Evolutionary conservation across 1,140 invertebrate species (phyloP), one percentile per base, ranked within the genome.

Genomic region (Musca domestica): DNA sequence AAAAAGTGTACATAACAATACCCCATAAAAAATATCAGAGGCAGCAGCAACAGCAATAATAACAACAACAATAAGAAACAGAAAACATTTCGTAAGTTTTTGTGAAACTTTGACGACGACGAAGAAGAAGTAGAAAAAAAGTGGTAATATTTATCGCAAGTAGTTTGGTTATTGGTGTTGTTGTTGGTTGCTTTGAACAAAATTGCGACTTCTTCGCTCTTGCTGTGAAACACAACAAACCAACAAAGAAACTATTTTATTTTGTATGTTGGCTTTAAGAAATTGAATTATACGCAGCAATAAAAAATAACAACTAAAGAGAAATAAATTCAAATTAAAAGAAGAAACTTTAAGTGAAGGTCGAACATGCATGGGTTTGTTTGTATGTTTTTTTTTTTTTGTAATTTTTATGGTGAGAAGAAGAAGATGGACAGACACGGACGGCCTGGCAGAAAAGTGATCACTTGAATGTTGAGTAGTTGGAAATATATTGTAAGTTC

Each of bases 321-420:
- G 12, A 19, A 20, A 51, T 22, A 61, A 61, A 61, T 61, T 61
- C 17, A 61, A 61, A 61, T 61, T 61, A 61, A 61, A 61, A 61
- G 56, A 61, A 61, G 56, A 61, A 61, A 61, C 56, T 61, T 61
- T n/a, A 61, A 61, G 56, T 61, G 56, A 61, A 61, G 56, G 56
- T 61, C 56, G 56, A 41, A 61, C 17, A 23, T 61, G 41, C 41
- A n/a, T 22, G 30, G 17, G 6, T 27, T 23, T 56, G 52, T 56
- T 14, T 54, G 51, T 54, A 22, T 3, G n/a, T 15, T 30, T 30
- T 3, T 30, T 30, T 30, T 30, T 30, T 30, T 3, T 30, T 30
- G 27, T 30, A 30, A n/a, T 30, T 3, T 30, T 4, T 30, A 30
- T 41, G 6, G 34, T 41, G 34, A 41, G 34, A 41, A 5, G 10